phyloP scores from a whole-genome alignment of 2,888 invertebrate species.

The Lypha dubia region DNA sequence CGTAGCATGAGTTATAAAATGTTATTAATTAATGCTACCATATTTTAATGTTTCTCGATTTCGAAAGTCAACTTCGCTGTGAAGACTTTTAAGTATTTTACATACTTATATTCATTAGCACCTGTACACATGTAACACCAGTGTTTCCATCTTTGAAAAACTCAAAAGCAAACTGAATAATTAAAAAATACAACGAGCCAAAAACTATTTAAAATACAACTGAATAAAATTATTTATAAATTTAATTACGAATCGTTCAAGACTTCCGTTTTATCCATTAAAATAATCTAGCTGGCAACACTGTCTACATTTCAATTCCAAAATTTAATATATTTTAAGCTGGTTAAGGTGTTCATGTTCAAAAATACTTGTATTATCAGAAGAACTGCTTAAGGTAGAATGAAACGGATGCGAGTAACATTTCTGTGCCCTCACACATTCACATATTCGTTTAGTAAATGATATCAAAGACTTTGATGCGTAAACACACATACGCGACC shows the following conservation, averaged over 20 bases:
- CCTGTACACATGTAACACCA: neutral
- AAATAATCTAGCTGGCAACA: neutral
- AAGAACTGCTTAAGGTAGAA: conserved; percentile 21
- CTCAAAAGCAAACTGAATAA: too few relatives aligned
- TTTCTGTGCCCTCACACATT: neutral
- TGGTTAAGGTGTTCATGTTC: neutral
- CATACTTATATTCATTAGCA: neutral
- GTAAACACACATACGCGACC: neutral
- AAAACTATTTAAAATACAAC: too few relatives aligned
- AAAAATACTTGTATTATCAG: neutral
- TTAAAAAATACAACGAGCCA: too few relatives aligned
- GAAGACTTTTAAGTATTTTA: conserved; percentile 32
- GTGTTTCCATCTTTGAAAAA: neutral
- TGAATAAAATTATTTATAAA: too few relatives aligned
- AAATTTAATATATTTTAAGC: neutral
- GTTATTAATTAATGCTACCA: neutral
- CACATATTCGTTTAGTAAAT: neutral
- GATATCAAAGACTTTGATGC: neutral
- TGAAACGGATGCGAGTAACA: neutral
- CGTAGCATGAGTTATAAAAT: neutral
- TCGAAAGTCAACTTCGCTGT: too few relatives aligned
- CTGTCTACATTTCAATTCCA: neutral
- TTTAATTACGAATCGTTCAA: too few relatives aligned
- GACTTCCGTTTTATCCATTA: too few relatives aligned
- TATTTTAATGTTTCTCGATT: neutral